Evolutionary conservation across 23 tunicate species (phyloP).

Genomic region (Diplosoma virens): DNA sequence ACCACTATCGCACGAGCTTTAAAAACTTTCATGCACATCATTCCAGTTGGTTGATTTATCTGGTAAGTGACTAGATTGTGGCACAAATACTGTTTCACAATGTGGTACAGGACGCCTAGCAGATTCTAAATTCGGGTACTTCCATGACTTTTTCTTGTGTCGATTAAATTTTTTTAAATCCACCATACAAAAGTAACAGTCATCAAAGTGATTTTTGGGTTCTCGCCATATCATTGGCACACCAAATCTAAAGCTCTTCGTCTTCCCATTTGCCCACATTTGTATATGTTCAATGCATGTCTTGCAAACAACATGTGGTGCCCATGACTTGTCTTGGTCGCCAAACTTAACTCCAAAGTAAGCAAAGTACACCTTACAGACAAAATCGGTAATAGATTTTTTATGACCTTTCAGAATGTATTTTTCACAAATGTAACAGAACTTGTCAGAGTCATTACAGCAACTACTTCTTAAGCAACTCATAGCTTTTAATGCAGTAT

Average conservation of each 20-base stretch:
- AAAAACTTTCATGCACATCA: too few species aligned
- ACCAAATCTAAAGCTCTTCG: background rate
- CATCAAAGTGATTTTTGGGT: background rate
- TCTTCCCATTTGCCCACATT: too few species aligned
- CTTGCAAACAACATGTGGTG: too few species aligned
- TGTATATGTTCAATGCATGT: too few species aligned
- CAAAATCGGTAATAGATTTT: background rate
- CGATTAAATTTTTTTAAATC: background rate
- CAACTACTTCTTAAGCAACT: background rate
- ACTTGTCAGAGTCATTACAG: background rate
- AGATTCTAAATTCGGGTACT: background rate
- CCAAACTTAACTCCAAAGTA: too few species aligned
- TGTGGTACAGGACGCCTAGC: constrained; percentile 1
- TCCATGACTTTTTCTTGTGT: background rate
- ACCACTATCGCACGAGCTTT: background rate
- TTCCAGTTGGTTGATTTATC: too few species aligned
- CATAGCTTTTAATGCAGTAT: too few species aligned
- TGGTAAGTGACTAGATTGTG: too few species aligned
- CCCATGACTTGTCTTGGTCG: too few species aligned
- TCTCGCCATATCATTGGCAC: background rate
- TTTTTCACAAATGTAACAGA: background rate
- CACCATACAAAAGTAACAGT: too few species aligned
- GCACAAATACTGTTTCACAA: too few species aligned
- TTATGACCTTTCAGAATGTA: background rate
- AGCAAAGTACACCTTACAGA: too few species aligned